Percentiles rank a stretch among this genome's conserved stretches.
Conservation (phyloP, 2,797 vertebrate species). For the Catharus ustulatus region DNA sequence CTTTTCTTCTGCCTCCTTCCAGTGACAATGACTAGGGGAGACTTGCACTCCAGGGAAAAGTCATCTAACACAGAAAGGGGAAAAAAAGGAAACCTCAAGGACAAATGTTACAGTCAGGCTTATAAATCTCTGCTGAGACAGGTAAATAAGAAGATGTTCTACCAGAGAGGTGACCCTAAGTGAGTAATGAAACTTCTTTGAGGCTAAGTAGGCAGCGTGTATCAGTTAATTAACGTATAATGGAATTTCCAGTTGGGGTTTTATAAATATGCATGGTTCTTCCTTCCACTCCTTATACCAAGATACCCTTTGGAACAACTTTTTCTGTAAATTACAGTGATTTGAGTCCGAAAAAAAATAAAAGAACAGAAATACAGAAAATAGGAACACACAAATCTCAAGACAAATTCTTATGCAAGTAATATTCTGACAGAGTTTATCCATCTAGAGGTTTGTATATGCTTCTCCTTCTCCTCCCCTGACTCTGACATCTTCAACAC, state of each 20-base stretch:
- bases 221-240: not conserved
- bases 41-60: not conserved
- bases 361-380: not conserved
- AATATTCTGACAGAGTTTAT: not conserved
- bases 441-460: not conserved
- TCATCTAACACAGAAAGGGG: not conserved
- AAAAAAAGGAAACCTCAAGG: slow-evolving; percentile 6
- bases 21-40: not conserved
- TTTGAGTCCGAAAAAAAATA: not conserved
- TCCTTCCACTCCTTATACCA: not conserved
- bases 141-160: slow-evolving; percentile 1
- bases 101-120: not conserved
- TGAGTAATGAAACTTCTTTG: slow-evolving; percentile 14
- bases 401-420: not conserved
- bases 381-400: not conserved
- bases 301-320: not conserved
- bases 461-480: not conserved
- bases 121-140: slow-evolving; percentile 21
- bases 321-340: not conserved
- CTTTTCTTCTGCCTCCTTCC: not conserved
- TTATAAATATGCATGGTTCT: not conserved
- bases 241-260: not conserved
- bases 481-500: not conserved
- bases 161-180: not conserved
- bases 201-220: not conserved